Base-by-base conservation (phyloP, 1,140 invertebrate genomes). In the Globodera ellingtonae region DNA sequence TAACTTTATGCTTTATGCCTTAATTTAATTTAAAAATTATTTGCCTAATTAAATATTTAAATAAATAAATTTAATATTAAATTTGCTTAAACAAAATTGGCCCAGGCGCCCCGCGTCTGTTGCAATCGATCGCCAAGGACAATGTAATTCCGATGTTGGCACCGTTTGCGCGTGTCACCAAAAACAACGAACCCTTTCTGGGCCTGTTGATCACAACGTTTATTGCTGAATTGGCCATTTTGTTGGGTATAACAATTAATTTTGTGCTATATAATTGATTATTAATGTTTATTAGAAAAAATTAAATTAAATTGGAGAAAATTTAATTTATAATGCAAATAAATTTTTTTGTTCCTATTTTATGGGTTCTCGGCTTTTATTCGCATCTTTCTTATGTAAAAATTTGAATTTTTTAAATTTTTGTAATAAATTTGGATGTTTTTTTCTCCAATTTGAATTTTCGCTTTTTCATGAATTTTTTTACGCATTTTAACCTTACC, bases 91-190 rank as follows among this genome's bases (percentile, higher is more conserved):
- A 35, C 35, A 35, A 35, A 35, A 35, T 35, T 35, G 35, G 35
- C 35, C 35, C 35, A 91, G 92, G 92, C 82, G 92, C 92, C n/a
- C 92, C 92, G 2, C 87, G 92, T 72, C 87, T 93, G 24, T 87
- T 93, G 56, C 95, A 99, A 91, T 97, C 97, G 8, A 99, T 99
- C 81, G 96, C 97, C 24, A 95, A 95, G 88, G 98, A 99, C 90
- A 94, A 94, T 81, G 96, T 99, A 67, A 97, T 99, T 84, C 97
- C 97, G 5, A 95, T 98, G 89, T 91, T 99, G 69, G 92, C 93
- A 21, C 94, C 95, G 5, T 98, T 99, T 89, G 93, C 94, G 35
- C 93, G 93, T 50, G 96, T 95, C 47, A 97, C 96, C 0, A 94
- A 93, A 74, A 92, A 94, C n/a, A 97, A 97, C 13, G 98, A 99